phyloP scores from a whole-genome alignment of 2,113 vertebrate species.

The Pseudorasbora parva region DNA sequence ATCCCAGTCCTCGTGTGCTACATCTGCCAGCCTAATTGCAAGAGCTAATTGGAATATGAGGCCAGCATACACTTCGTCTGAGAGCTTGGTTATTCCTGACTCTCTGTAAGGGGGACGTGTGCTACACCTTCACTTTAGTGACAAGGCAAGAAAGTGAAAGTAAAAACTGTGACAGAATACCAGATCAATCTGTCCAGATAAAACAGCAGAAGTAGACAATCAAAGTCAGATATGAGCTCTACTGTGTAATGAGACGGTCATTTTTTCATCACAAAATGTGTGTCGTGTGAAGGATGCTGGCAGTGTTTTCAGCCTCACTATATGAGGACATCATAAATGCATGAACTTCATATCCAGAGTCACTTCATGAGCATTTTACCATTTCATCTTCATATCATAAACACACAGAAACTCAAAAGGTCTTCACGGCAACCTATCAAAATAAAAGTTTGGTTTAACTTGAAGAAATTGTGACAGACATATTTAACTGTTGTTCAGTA shows the following conservation, averaged over 20 bases:
- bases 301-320: too few relatives aligned
- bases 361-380: too few relatives aligned
- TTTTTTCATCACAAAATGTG: too few relatives aligned
- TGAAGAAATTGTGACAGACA: too few relatives aligned
- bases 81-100: conserved; percentile 57
- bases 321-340: too few relatives aligned
- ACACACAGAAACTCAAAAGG: too few relatives aligned
- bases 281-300: too few relatives aligned
- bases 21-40: conserved; percentile 78
- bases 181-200: neutral
- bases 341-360: too few relatives aligned
- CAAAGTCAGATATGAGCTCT: neutral
- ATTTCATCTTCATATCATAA: too few relatives aligned
- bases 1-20: conserved; percentile 81
- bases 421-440: too few relatives aligned
- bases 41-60: conserved; percentile 77
- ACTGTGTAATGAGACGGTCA: neutral
- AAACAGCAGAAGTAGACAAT: neutral
- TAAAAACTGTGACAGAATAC: neutral
- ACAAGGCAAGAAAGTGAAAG: conserved; percentile 43
- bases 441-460: too few relatives aligned
- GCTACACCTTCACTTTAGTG: conserved; percentile 47
- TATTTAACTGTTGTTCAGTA: too few relatives aligned
- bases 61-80: conserved; percentile 64
- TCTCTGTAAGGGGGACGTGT: conserved; percentile 31